phyloP scores from a whole-genome alignment of 2,113 vertebrate genomes.

The Gopherus flavomarginatus region DNA sequence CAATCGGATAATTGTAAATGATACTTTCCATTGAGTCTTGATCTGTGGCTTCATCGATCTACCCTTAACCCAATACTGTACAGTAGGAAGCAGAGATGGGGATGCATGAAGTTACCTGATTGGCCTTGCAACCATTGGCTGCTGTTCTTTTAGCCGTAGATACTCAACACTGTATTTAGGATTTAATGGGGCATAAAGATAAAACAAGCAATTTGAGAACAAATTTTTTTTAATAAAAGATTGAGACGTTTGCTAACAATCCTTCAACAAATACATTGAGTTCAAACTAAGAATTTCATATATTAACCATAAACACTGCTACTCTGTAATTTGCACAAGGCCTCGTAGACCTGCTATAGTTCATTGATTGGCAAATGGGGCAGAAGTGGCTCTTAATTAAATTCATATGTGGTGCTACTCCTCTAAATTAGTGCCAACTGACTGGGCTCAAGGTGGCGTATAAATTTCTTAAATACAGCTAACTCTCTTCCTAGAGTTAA shows the following conservation, averaged over 20 bases:
- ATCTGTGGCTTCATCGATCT: too few species aligned
- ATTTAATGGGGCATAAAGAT: background rate
- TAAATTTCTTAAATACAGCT: background rate
- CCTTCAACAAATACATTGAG: background rate
- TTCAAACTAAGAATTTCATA: background rate
- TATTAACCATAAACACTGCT: background rate
- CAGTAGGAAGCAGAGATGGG: too few species aligned
- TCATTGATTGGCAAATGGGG: conserved; percentile 50
- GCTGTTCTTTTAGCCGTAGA: background rate
- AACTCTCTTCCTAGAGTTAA: background rate
- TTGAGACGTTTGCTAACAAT: background rate
- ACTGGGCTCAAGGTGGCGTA: background rate
- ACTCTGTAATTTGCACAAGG: conserved; percentile 1
- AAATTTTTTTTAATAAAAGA: background rate
- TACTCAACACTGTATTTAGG: background rate
- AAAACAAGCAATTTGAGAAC: background rate
- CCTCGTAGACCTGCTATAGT: conserved; percentile 3
- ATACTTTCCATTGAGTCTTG: too few species aligned
- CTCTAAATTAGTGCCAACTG: conserved; percentile 50
- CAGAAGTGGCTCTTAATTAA: conserved; percentile 64
- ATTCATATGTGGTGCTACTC: conserved; percentile 16
- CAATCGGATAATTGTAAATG: too few species aligned
- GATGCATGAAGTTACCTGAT: too few species aligned
- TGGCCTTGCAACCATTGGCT: background rate
- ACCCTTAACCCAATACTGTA: too few species aligned